Conservation (phyloP, 2,113 vertebrate species). For the Trematomus loennbergii region DNA sequence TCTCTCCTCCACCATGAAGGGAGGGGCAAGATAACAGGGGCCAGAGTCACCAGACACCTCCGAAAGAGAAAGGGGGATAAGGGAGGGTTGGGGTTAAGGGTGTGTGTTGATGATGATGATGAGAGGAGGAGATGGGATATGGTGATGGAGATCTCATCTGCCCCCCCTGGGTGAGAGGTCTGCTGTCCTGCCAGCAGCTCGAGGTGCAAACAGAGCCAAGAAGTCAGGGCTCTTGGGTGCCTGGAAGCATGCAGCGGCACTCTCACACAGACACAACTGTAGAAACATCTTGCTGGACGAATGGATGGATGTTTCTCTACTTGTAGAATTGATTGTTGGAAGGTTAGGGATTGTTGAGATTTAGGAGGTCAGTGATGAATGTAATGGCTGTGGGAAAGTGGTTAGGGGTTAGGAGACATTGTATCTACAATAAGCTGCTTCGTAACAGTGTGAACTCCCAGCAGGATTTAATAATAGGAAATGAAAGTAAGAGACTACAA, state of each 20-base stretch:
- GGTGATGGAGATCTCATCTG: conserved; percentile 58
- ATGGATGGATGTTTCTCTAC: conserved; percentile 8
- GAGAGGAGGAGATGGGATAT: conserved; percentile 49
- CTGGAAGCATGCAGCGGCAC: neutral
- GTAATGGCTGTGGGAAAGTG: conserved; percentile 29
- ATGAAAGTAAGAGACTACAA: conserved; percentile 5
- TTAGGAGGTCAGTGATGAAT: conserved; percentile 28
- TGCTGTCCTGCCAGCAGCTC: conserved; percentile 39
- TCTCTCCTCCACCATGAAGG: conserved; percentile 74
- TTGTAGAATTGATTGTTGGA: conserved; percentile 27
- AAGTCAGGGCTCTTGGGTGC: conserved; percentile 41
- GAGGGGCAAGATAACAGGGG: conserved; percentile 79
- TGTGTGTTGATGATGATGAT: conserved; percentile 59
- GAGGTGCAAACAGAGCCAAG: conserved; percentile 36
- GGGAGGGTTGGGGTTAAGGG: conserved; percentile 37
- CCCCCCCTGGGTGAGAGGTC: conserved; percentile 12
- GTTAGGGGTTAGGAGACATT: neutral
- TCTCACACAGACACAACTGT: neutral
- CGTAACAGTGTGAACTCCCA: conserved; percentile 5
- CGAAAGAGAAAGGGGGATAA: conserved; percentile 25
- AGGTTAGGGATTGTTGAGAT: conserved; percentile 38
- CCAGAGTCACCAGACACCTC: conserved; percentile 85
- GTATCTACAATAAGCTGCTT: neutral
- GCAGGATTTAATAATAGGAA: conserved; percentile 17
- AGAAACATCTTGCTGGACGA: conserved; percentile 18